Evolutionary conservation across 2,113 vertebrate genomes (phyloP).

Genomic region (Diphyllodes magnificus): DNA sequence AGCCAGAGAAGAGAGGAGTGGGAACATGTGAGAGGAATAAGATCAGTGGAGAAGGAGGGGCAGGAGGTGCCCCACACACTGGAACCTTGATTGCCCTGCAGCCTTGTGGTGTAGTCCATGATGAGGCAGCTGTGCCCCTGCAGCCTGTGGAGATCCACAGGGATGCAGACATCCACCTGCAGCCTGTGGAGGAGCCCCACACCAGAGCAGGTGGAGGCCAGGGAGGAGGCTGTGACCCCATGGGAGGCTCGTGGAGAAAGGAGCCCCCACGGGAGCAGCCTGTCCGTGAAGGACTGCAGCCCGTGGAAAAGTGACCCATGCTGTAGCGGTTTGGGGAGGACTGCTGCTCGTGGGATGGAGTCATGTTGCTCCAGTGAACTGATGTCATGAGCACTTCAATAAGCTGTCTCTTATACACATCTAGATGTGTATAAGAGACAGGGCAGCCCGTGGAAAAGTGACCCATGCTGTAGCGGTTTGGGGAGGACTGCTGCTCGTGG

Average conservation of each 20-base stretch:
- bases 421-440: no score
- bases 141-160: accelerated
- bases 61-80: neutral
- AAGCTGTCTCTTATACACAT: no score
- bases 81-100: neutral
- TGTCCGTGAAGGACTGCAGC: neutral
- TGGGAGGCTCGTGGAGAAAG: accelerated
- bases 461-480: accelerated
- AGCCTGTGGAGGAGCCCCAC: accelerated
- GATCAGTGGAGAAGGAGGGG: neutral
- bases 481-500: neutral
- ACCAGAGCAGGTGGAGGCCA: accelerated
- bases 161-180: neutral
- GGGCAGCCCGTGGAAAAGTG: neutral
- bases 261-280: accelerated
- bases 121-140: neutral
- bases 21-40: neutral
- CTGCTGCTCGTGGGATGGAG: neutral
- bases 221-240: neutral
- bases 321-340: neutral
- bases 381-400: neutral
- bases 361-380: neutral
- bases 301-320: accelerated
- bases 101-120: accelerated
- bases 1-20: accelerated